Evolutionary conservation across 2,888 invertebrate species (phyloP).

Genomic region (Brachyopa scutellaris): DNA sequence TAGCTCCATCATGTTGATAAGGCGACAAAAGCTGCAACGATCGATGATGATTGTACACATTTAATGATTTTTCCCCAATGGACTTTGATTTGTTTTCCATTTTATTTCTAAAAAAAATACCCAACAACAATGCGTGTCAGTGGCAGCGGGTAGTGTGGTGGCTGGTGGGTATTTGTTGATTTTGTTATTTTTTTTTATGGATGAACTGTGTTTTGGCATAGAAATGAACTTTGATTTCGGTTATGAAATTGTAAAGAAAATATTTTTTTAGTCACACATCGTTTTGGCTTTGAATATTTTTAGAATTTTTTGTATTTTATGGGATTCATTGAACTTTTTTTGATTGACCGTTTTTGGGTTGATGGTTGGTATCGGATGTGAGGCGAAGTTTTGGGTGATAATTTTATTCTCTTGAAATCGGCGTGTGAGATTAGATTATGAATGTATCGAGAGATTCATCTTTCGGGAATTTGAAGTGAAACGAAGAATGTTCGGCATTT

Average conservation of each 20-base stretch:
- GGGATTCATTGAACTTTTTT: slow-evolving; percentile 23
- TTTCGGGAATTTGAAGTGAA: too few relatives aligned
- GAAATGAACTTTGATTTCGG: slow-evolving; percentile 44
- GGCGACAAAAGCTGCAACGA: slow-evolving; percentile 2
- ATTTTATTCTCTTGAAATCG: too few relatives aligned
- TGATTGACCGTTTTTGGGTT: background rate
- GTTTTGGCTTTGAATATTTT: slow-evolving; percentile 20
- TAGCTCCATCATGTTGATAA: too few relatives aligned
- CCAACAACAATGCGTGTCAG: slow-evolving; percentile 14
- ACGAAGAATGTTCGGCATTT: too few relatives aligned
- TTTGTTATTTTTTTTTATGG: background rate
- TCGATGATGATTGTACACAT: slow-evolving; percentile 20
- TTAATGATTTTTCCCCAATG: slow-evolving; percentile 29
- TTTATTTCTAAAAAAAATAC: background rate
- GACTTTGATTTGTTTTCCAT: slow-evolving; percentile 56
- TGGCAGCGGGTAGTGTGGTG: slow-evolving; percentile 1
- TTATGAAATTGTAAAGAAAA: slow-evolving; percentile 22
- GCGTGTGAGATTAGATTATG: too few relatives aligned
- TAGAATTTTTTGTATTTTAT: slow-evolving; percentile 36
- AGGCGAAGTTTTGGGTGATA: too few relatives aligned
- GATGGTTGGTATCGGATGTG: too few relatives aligned
- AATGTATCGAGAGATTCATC: too few relatives aligned
- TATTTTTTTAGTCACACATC: slow-evolving; percentile 20
- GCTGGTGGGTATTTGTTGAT: slow-evolving; percentile 1
- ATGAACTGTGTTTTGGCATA: slow-evolving; percentile 25